These are phyloP conservation scores for Magallana nippona DNA, from an alignment of 2,888 invertebrate species.

Conservation along the genomic window DNA sequence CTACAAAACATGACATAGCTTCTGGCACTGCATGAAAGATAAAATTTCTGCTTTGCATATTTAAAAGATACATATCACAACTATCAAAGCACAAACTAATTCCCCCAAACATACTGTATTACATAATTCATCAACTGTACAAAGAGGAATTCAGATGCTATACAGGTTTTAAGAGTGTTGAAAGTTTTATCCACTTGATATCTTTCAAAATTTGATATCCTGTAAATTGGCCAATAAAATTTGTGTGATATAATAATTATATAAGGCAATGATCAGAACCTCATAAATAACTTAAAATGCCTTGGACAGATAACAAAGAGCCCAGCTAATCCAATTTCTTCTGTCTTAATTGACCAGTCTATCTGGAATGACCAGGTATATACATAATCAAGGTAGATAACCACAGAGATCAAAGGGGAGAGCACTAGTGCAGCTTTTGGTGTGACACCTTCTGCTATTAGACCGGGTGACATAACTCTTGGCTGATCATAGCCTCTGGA, in stretches of 20 bases:
- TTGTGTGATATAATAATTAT: slow-evolving; percentile 11
- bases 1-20: slow-evolving; percentile 33
- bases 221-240: slow-evolving; percentile 22
- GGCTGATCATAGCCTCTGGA: slow-evolving; percentile 16
- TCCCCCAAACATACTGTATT: slow-evolving; percentile 10
- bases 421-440: background rate
- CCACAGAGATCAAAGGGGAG: background rate
- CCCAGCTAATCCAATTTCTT: background rate
- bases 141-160: slow-evolving; percentile 2
- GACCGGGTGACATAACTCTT: background rate
- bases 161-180: background rate
- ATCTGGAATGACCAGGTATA: slow-evolving; percentile 5
- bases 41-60: slow-evolving; percentile 29
- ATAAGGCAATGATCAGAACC: background rate
- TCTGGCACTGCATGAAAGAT: background rate
- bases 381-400: slow-evolving; percentile 15
- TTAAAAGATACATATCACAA: slow-evolving; percentile 24
- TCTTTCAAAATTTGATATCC: background rate
- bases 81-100: slow-evolving; percentile 23
- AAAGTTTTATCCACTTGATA: slow-evolving; percentile 18
- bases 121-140: slow-evolving; percentile 26
- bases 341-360: slow-evolving; percentile 13
- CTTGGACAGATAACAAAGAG: slow-evolving; percentile 16
- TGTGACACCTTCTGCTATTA: slow-evolving; percentile 9
- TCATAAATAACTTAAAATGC: slow-evolving; percentile 30